Base-by-base conservation (phyloP, 92 coral and sea anemone genomes). In the Palythoa heliodiscus region DNA sequence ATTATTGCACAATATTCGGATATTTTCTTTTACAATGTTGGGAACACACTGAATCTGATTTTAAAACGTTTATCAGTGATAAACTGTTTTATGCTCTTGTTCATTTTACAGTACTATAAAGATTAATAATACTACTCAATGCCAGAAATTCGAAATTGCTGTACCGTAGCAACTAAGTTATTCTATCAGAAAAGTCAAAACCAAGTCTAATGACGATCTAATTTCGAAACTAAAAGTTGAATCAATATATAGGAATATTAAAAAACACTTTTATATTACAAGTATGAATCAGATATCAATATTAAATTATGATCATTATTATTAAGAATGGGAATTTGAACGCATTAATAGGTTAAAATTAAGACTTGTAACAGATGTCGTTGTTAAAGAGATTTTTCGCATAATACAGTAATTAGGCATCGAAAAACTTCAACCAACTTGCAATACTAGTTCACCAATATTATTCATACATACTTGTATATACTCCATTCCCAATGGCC, bases 151-250 rank as follows among this genome's bases (percentile, higher is more conserved):
- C 35, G 11, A 70, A 35, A 70, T 16, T 23, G 1, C 11, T 37
- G 24, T 76, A 24, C 4, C 23, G 29, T 76, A 52, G 81, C 67
- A 76, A 76, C 81, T 24, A 55, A 76, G 40, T 29, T 54, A 76
- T 76, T 76, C 54, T 25, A 3, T 50, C 5, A 9, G 22, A 76
- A 52, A 75, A 75, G 55, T 47, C 60, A 73, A 73, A 47, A 5
- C 12, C 15, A 3, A 2, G 47, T 47, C 10, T 5, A 10, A 47
- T 48, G 22, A n/a, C 23, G 16, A 14, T 60, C 7, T 60, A 7
- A 43, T 43, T 60, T 55, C 61, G 19, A 55, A 55, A 8, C 35
- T 55, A 60, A 17, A 15, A 15, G 9, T 15, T 17, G 5, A 60
- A 17, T 19, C 61, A 25, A 5, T 60, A 17, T 15, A 17, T 15